phyloP scores from a whole-genome alignment of 2,113 vertebrate genomes.

The Penelope pileata region DNA sequence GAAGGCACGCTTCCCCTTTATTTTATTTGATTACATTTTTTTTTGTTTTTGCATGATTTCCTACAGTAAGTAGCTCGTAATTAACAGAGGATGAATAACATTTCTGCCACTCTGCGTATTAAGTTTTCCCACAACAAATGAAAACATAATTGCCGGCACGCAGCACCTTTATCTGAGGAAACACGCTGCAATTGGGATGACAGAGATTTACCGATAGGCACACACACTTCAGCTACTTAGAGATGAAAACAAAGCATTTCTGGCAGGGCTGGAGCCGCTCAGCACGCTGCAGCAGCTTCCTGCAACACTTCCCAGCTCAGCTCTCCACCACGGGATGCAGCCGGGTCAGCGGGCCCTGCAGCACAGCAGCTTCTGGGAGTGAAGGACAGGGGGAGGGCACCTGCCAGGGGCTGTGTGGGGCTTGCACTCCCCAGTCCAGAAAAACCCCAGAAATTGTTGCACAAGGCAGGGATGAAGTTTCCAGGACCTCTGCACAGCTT shows the following conservation, averaged over 20 bases:
- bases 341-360: not conserved
- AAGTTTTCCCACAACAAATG: conserved; percentile 54
- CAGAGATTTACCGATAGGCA: not conserved
- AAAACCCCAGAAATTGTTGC: not conserved
- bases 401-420: rapidly evolving
- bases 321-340: rapidly evolving
- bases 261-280: not conserved
- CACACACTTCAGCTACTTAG: not conserved
- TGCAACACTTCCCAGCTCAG: not conserved
- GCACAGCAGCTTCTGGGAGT: not conserved
- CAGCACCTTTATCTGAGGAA: conserved; percentile 13
- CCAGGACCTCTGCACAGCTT: not conserved
- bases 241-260: not conserved
- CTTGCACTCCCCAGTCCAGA: not conserved
- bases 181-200: not conserved
- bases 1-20: not conserved
- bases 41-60: not conserved
- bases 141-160: conserved; percentile 50
- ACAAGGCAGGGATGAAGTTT: not conserved
- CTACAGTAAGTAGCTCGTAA: conserved; percentile 22
- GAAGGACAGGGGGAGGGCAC: not conserved
- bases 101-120: conserved; percentile 33
- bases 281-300: rapidly evolving
- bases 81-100: conserved; percentile 28
- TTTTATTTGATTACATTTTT: not conserved